These are phyloP conservation scores for Drosophila setosimentum DNA, from an alignment of 2,888 invertebrate genomes.

Conservation along the genomic window DNA sequence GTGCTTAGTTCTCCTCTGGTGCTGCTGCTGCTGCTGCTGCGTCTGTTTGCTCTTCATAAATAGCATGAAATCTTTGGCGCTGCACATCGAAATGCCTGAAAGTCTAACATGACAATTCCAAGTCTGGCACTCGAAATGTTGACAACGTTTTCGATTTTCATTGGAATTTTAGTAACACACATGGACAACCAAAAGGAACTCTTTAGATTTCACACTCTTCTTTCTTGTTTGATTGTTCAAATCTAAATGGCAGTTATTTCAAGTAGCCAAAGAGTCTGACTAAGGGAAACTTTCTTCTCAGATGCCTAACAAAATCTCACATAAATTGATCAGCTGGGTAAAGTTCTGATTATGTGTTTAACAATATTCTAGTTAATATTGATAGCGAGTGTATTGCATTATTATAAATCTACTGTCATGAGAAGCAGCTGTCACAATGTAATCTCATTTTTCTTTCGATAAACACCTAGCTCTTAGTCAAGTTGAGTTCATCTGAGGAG, in stretches of 20 bases:
- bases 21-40: not conserved
- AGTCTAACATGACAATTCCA: slow-evolving; percentile 76
- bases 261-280: not conserved
- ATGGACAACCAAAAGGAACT: slow-evolving; percentile 17
- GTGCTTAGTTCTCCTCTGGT: slow-evolving; percentile 8
- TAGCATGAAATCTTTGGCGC: slow-evolving; percentile 78
- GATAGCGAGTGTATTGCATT: not conserved
- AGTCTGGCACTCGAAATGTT: slow-evolving; percentile 60
- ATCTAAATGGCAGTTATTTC: slow-evolving; percentile 27
- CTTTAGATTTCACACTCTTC: slow-evolving; percentile 46
- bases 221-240: slow-evolving; percentile 52
- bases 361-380: not conserved
- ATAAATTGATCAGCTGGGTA: not conserved
- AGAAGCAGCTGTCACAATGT: not conserved
- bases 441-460: not conserved
- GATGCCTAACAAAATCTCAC: not conserved
- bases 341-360: not conserved
- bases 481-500: not conserved
- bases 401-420: not conserved
- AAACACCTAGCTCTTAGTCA: not conserved
- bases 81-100: slow-evolving; percentile 76
- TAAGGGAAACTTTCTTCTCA: not conserved
- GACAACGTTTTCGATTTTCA: slow-evolving; percentile 72
- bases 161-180: slow-evolving; percentile 64
- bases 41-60: slow-evolving; percentile 77